Base-by-base conservation (phyloP, 2,113 vertebrate species). In the Serinus canaria region DNA sequence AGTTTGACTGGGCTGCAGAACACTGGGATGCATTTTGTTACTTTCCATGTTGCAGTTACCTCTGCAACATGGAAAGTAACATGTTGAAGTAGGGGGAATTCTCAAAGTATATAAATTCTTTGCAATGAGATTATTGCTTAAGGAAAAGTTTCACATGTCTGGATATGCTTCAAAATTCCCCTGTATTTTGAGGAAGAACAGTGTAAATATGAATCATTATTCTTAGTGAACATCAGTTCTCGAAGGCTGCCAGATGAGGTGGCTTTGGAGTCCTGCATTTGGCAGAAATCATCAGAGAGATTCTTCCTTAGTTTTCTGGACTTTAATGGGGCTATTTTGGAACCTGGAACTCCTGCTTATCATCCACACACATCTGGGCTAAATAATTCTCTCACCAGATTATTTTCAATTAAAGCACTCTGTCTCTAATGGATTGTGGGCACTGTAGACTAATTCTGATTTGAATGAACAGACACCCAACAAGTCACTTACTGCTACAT, bases 351-450 rank as follows among this genome's bases (percentile, higher is more conserved):
- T 79, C 76, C 86, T 81, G 27, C 24, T 75, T 27, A 47, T 59
- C 60, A 91, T 72, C 86, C 52, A 60, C 60, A 52, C 60, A 28
- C 3, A 4, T 92, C 72, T 92, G 53, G 43, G 47, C 50, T 95
- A 85, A 95, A 95, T 79, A 30, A 43, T 87, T 87, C 50, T 85
- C 70, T 85, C 70, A 79, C 53, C 35, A 82, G 81, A 58, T 73
- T 85, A 49, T 82, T 96, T 94, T 90, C 91, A 95, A 21, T 80
- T 76, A 77, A 91, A 58, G 21, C 53, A 19, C 66, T 89, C 58
- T 62, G 28, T 76, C 87, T 89, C 41, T 91, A 64, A 76, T 85
- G 70, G 58, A 73, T 55, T 91, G 89, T 85, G 81, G 83, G 49
- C 67, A 58, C 41, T 69, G 66, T 62, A 39, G 62, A 69, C 53